phyloP scores from a whole-genome alignment of 2,113 vertebrate species.

The Falcunculus frontatus region DNA sequence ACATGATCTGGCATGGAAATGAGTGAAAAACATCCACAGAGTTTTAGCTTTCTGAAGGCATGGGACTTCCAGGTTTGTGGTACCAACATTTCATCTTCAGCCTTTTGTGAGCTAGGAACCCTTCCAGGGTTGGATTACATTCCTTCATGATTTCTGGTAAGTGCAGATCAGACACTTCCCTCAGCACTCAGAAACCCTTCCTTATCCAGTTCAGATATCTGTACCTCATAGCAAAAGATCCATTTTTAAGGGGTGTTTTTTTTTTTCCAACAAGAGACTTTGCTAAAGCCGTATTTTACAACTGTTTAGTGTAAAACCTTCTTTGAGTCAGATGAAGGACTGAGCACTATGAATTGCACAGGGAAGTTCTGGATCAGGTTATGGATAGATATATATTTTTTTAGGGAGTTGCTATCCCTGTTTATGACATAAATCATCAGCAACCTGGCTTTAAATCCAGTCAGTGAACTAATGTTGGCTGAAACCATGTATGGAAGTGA shows the following conservation, averaged over 20 bases:
- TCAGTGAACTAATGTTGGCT: not conserved
- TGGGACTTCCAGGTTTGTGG: not conserved
- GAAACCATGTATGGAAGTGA: not conserved
- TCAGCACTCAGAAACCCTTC: not conserved
- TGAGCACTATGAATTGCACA: rapidly evolving
- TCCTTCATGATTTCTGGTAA: not conserved
- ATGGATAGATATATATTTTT: not conserved
- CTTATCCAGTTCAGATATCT: not conserved
- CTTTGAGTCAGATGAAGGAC: not conserved
- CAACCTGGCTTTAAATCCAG: not conserved
- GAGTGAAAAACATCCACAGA: not conserved
- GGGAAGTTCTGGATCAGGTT: not conserved
- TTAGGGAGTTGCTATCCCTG: not conserved
- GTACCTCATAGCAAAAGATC: not conserved
- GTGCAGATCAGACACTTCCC: not conserved
- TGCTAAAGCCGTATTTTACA: not conserved
- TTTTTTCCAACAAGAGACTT: not conserved
- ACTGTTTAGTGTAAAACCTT: not conserved
- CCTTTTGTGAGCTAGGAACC: not conserved
- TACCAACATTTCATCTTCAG: not conserved
- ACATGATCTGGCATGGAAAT: not conserved
- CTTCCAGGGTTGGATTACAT: not conserved
- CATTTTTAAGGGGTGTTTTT: not conserved
- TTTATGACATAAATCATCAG: not conserved
- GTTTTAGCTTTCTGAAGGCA: not conserved